Base-by-base conservation (phyloP, 2,797 vertebrate species). In the Fratercula arctica region DNA sequence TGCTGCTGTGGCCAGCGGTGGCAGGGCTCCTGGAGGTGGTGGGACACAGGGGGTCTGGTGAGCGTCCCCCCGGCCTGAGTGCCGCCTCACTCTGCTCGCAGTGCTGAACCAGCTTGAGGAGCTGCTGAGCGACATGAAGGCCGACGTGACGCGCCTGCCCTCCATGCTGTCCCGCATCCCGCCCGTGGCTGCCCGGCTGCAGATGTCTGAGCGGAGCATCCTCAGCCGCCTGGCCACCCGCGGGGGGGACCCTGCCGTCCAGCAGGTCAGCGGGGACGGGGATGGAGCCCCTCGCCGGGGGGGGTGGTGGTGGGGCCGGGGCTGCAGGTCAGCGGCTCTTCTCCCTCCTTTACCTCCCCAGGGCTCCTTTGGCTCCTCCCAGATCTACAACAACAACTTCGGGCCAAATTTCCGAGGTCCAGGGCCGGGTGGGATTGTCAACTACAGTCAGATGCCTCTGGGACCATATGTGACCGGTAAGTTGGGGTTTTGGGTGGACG, bases 361-460 rank as follows among this genome's bases (percentile, higher is more conserved):
- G 98, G 98, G 99, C 19, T 98, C 98, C 48, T 99, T 99, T 3
- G 98, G 98, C 97, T 99, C 99, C 68, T 99, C 99, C 35, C 99
- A 99, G 98, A 99, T 99, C 98, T 99, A 99, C 97, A 98, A 97
- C 98, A 98, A 97, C 97, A 98, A 97, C 96, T 99, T 99, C 11
- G 99, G 98, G 56, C 98, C 98, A n/a, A 99, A 98, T 41, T 99
- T 99, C 98, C 98, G 99, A 93, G 99, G 99, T 56, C 99, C 99
- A 0, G 99, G 99, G 35, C 99, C 99, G 4, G 99, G 99, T 23
- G 98, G 99, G 74, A 98, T 99, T 97, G 98, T 99, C 96, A 99
- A 99, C 98, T 99, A 99, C 98, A 99, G 98, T 84, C 99, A 99
- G 98, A 99, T 99, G 99, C 99, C 99, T 86, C 98, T 99, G 87